Conservation (phyloP, 2,113 vertebrate genomes). For the Pomatostomus ruficeps region DNA sequence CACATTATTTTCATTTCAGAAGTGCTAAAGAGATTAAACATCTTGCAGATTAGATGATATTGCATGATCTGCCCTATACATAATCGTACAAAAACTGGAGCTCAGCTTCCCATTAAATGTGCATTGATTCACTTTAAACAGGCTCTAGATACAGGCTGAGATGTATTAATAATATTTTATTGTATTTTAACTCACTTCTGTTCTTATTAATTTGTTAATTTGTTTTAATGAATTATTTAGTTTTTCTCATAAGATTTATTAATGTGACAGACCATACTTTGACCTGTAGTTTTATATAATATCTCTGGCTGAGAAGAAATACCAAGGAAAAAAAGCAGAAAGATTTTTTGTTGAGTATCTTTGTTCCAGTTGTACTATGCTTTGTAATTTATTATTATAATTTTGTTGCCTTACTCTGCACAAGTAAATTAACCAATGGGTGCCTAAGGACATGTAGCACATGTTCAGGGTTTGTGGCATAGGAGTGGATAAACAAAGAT, state of each 20-base stretch:
- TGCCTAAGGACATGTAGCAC: constrained; percentile 73
- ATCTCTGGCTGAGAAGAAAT: not conserved
- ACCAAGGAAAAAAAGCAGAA: not conserved
- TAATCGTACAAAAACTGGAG: not conserved
- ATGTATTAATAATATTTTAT: constrained; percentile 57
- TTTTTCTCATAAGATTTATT: constrained; percentile 53
- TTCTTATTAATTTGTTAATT: constrained; percentile 52
- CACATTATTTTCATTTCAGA: not conserved
- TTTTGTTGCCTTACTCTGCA: constrained; percentile 60
- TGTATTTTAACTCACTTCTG: constrained; percentile 56
- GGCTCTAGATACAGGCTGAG: not conserved
- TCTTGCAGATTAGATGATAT: not conserved
- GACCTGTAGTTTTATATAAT: constrained; percentile 23
- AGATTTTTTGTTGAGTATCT: constrained; percentile 3
- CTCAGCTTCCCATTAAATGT: constrained; percentile 30
- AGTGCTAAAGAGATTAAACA: constrained; percentile 27
- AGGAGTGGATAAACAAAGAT: constrained; percentile 62
- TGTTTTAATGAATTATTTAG: constrained; percentile 57
- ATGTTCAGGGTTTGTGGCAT: constrained; percentile 70
- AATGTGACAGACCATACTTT: not conserved
- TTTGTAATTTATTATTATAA: constrained; percentile 57
- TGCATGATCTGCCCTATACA: not conserved
- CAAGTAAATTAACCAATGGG: constrained; percentile 75
- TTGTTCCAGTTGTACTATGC: constrained; percentile 14
- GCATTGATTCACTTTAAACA: constrained; percentile 41